Evolutionary conservation across 2,888 invertebrate genomes (phyloP), one percentile per base, ranked within the genome.

Genomic region (Aethes cnicana): DNA sequence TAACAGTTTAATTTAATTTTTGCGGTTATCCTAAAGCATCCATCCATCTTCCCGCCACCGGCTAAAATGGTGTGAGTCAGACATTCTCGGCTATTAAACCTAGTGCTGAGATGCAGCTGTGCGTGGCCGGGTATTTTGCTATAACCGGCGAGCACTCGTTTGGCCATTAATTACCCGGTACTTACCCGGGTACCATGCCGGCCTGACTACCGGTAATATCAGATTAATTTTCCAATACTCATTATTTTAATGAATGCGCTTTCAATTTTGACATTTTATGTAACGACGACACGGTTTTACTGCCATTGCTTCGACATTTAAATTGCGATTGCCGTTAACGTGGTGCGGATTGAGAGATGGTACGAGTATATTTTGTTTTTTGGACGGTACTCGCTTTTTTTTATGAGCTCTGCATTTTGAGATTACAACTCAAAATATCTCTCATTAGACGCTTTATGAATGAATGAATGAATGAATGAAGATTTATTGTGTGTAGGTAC

Each of bases 111-210:
- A 23, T 49, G 37, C 48, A 39, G 37, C 23, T 18, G 33, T 53
- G 26, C 41, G 42, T 23, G 41, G 23, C 18, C 53, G 43, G 43
- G 62, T 61, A 66, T 69, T 70, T 71, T 63, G 66, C 66, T 63
- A 71, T 71, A 68, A 66, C 67, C 66, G 67, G 61, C 66, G 67
- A 56, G 62, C 67, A 72, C 67, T 75, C 71, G 72, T 78, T 80
- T 68, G 69, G 69, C 70, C 74, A 81, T 82, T 81, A 79, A 82
- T 83, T 81, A 81, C 69, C 74, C 69, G 63, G 68, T 72, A 74
- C 72, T 74, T 72, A 68, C 68, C 73, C 68, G 72, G 69, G 71
- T 63, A 59, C 62, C 62, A 61, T 56, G 54, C 50, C 44, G 57
- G 57, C 35, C 54, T 59, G 58, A 57, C 57, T 57, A 39, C 44